Conservation (phyloP, 2,113 vertebrate species). For the Podarcis raffonei region DNA sequence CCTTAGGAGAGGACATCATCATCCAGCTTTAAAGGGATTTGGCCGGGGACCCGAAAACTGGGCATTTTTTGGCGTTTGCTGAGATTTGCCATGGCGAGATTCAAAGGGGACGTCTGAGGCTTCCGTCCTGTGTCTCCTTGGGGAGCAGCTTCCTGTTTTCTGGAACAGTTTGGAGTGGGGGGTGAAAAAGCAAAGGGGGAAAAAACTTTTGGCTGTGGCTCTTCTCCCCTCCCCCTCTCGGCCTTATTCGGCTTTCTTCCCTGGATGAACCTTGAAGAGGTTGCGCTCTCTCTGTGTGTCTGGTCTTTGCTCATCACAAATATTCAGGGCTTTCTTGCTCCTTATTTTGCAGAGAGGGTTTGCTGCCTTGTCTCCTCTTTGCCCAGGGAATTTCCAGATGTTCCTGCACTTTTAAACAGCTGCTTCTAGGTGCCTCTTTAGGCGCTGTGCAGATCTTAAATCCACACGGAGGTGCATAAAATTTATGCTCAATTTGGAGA, state of each 20-base stretch:
- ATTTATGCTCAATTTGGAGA: no score
- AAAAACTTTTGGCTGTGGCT: background rate
- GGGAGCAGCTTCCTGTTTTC: conserved; percentile 21
- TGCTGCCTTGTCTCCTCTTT: background rate
- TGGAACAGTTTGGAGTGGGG: background rate
- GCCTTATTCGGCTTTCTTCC: background rate
- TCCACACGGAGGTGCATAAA: no score
- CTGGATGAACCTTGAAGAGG: background rate
- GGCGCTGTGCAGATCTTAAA: accelerated
- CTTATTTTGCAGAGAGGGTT: background rate
- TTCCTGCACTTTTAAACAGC: background rate
- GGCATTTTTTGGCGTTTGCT: conserved; percentile 3
- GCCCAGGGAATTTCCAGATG: background rate
- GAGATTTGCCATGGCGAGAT: conserved; percentile 11
- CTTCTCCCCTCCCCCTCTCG: no score
- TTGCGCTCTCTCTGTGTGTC: background rate
- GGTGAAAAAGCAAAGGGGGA: background rate
- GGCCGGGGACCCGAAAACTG: background rate
- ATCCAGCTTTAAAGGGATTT: background rate
- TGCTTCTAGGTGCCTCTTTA: background rate
- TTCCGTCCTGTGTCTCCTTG: background rate
- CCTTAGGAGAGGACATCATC: background rate
- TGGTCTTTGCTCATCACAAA: background rate
- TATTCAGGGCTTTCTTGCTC: background rate
- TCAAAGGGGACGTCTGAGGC: background rate